Evolutionary conservation across 2,797 vertebrate species (phyloP), one percentile per base, ranked within the genome.

Genomic region (Sparidentex hasta): DNA sequence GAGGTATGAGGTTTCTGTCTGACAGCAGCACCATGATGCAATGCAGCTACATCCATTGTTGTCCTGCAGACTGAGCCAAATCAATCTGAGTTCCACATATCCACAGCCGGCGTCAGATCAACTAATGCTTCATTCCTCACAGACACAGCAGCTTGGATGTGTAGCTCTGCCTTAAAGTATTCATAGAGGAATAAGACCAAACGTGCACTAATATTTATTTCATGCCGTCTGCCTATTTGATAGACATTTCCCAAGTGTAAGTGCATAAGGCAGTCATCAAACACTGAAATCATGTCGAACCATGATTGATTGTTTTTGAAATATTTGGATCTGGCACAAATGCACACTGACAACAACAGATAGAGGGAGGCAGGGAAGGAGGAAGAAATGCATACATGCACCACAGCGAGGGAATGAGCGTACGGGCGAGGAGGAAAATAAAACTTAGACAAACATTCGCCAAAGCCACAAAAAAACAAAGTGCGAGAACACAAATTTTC

Each of bases 11-110:
- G 16, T 47, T 85, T 84, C 65, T 48, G 46, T 84, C 70, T 78
- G 77, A 88, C 77, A 81, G 66, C 66, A 56, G 76, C 33, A 21
- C 65, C 57, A 65, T 73, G 73, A 89, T 78, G 80, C 76, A 90
- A 78, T 51, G 56, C 82, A 61, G 67, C 71, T 79, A 25, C 55
- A 71, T 23, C 65, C 71, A 56, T 51, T 74, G 51, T 47, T 70
- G 48, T 76, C 50, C 80, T 74, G 52, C 29, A 66, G 56, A 82
- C 71, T 66, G 51, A 76, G 74, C 33, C 61, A 69, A 79, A 84
- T 81, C 62, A 61, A 85, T 83, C 75, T 82, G 66, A 74, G 70
- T 78, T 68, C 46, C 68, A 80, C 59, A 79, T 70, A 46, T 71
- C 50, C 44, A 76, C 29, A 76, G 51, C 74, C 20, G 4, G 56